Percentiles rank a stretch among this genome's conserved stretches.
These are phyloP conservation scores for Jaculus jaculus DNA, from an alignment of 2,113 vertebrate species.

Conservation along the genomic window DNA sequence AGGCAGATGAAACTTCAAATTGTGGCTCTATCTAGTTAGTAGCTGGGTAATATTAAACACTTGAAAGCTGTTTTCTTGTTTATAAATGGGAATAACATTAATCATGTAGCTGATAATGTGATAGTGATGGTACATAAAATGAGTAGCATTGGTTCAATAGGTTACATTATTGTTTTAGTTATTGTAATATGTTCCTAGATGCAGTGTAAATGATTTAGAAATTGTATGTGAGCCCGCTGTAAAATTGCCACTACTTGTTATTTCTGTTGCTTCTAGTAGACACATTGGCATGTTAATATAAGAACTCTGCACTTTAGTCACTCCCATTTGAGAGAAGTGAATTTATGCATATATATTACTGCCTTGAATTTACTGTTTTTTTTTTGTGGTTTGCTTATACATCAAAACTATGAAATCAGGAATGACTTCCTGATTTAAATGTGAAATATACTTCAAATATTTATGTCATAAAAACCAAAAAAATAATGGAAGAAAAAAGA, in stretches of 20 bases:
- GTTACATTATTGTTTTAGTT: conserved; percentile 6
- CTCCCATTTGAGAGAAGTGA: background rate
- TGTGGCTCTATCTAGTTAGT: background rate
- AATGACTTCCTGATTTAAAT: conserved; percentile 2
- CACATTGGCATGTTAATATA: fast-evolving
- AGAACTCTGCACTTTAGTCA: background rate
- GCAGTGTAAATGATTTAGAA: background rate
- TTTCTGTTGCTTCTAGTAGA: background rate
- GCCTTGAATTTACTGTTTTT: background rate
- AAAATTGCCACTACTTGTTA: background rate
- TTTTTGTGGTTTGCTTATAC: background rate
- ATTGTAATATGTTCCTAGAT: background rate
- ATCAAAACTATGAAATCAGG: background rate
- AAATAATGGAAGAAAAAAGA: background rate
- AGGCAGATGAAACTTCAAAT: background rate
- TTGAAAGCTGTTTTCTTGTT: background rate
- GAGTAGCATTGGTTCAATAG: background rate
- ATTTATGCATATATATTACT: no score
- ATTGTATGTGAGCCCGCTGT: background rate
- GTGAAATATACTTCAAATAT: background rate
- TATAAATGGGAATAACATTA: background rate
- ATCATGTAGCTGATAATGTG: background rate
- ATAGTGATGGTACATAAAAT: background rate
- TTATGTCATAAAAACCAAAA: background rate
- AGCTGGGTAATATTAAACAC: background rate